Percentiles rank a stretch among this genome's conserved stretches.
Conservation (phyloP, 2,888 invertebrate genomes). For the Chrysomela aeneicollis region DNA sequence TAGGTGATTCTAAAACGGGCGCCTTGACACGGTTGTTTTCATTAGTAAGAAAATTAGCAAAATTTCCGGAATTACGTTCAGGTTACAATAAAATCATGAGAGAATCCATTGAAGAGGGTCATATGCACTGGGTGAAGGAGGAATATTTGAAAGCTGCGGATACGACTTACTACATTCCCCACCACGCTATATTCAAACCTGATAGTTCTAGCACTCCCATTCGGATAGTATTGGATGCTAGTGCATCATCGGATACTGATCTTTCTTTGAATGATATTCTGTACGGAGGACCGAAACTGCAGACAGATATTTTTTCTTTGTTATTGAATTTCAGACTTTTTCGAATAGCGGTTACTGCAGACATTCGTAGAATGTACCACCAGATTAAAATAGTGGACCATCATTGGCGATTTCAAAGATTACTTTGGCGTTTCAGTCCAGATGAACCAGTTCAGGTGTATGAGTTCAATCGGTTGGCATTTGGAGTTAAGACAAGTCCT, state of each 20-base stretch:
- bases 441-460: not conserved
- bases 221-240: not conserved
- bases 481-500: not conserved
- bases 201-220: conserved; percentile 9
- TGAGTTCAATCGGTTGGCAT: not conserved
- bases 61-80: not conserved
- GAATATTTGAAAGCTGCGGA: conserved; percentile 8
- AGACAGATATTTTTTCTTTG: conserved; percentile 3
- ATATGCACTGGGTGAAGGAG: not conserved
- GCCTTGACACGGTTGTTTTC: conserved; percentile 9
- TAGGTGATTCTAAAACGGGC: conserved; percentile 15
- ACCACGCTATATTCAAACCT: conserved; percentile 3
- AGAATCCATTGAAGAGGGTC: conserved; percentile 17
- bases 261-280: conserved; percentile 16
- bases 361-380: not conserved
- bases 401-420: not conserved
- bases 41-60: conserved; percentile 11
- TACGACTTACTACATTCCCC: conserved; percentile 5
- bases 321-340: conserved; percentile 4
- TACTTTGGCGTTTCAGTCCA: not conserved
- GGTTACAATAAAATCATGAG: conserved; percentile 12
- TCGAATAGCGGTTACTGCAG: conserved; percentile 1
- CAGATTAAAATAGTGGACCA: not conserved
- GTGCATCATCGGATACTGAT: not conserved
- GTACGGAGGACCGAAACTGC: not conserved